Base-by-base conservation (phyloP, 2,797 vertebrate genomes). In the Eremophila alpestris region DNA sequence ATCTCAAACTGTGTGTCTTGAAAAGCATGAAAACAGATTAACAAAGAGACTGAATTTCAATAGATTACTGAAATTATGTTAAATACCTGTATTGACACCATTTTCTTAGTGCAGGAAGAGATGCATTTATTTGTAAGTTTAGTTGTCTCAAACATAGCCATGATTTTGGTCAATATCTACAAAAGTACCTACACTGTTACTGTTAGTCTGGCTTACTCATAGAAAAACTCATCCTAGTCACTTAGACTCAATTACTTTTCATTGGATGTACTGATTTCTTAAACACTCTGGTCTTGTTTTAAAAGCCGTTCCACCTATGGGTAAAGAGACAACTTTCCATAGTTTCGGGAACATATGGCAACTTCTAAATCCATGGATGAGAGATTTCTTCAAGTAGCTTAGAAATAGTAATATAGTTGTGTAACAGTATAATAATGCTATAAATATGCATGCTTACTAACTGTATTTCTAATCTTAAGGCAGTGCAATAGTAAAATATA, bases 21-120 rank as follows among this genome's bases (percentile, higher is more conserved):
- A 64, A 84, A 59, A 29, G 2, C 9, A 9, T 12, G 5, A 78
- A 54, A 69, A 49, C 7, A 64, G 32, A 48, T 60, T 11, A 49
- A 73, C 7, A 49, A 20, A 38, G 79, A 43, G 12, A 29, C 3
- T 43, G 8, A 60, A 34, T 55, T 62, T 56, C 64, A 56, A 12
- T 26, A 60, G 7, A 26, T 45, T 29, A 34, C 8, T 46, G 8
- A 62, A 80, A 73, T 16, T 0, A 54, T 23, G 3, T 19, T 86
- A 60, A 60, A 36, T 63, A 40, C 0, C 3, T 30, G 4, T 54
- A 68, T 8, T 32, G 13, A 32, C 10, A 40, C 3, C 26, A 5
- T 30, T 55, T 27, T 27, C 19, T 48, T 40, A 7, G 10, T 32
- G 10, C 0, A 3, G 32, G 4, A 54, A 7, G 2, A 8, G 9